Base-by-base conservation (phyloP, 1,140 invertebrate species). In the Brachionus plicatilis region DNA sequence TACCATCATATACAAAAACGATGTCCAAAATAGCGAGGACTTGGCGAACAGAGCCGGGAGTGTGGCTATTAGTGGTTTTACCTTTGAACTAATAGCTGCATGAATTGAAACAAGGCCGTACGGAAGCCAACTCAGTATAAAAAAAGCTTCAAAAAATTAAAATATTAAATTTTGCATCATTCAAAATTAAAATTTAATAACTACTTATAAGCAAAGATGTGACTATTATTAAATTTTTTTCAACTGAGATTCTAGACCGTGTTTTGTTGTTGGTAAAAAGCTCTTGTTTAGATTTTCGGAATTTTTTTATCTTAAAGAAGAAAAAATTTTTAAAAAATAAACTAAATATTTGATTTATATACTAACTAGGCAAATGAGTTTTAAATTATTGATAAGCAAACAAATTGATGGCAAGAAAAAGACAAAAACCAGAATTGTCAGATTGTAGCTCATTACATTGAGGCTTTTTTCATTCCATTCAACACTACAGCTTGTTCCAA, bases 161-260 rank as follows among this genome's bases (percentile, higher is more conserved):
- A 79, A 53, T 27, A 37, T n/a, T 50, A 14, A 29, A 24, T 33
- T 37, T 56, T 0, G 7, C 17, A n/a, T 47, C 14, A 12, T 79
- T 27, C 8, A 24, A n/a, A 14, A n/a, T 29, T 53, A 50, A 7
- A 12, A 43, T 53, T 24, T 9, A 24, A 47, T 7, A 27, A 11
- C 29, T 80, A 80, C 76, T 41, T n/a, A 80, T 80, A 27, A 80
- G 56, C 50, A 80, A 80, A 2, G 56, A 80, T 56, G 56, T 80
- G n/a, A 80, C 33, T 9, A 80, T 65, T 33, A 65, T 43, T 27
- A 80, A 37, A 33, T 80, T 80, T 80, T 65, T 56, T 53, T 80
- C 76, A 27, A 60, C 4, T 33, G 43, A 24, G 11, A 80, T 45
- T 9, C 47, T 45, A 17, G n/a, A 56, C 53, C 24, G 17, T 17